Evolutionary conservation across 2,888 invertebrate genomes (phyloP).

Genomic region (Agelastica alni): DNA sequence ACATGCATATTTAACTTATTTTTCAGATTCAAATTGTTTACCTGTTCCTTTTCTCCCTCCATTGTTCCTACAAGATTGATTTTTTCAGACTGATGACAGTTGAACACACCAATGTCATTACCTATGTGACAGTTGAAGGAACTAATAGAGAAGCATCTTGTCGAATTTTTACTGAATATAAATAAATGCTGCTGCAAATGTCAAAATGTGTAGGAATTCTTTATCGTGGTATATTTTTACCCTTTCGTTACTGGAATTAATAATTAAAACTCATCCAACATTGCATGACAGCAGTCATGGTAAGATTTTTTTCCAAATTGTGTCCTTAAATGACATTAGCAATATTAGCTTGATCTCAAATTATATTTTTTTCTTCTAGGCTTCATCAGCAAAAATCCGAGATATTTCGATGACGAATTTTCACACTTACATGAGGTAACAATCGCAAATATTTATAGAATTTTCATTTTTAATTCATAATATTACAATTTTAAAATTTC

Average conservation of each 20-base stretch:
- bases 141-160: slow-evolving; percentile 18
- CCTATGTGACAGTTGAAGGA: slow-evolving; percentile 5
- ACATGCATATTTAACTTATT: too few relatives aligned
- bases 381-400: slow-evolving; percentile 72
- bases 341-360: slow-evolving; percentile 26
- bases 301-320: slow-evolving; percentile 55
- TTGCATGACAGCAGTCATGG: slow-evolving; percentile 76
- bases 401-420: slow-evolving; percentile 69
- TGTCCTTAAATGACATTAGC: slow-evolving; percentile 34
- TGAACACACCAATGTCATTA: not conserved
- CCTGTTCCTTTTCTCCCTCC: too few relatives aligned
- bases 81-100: too few relatives aligned
- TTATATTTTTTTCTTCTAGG: slow-evolving; percentile 59
- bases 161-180: slow-evolving; percentile 32
- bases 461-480: not conserved
- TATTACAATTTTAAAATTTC: too few relatives aligned
- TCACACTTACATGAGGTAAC: slow-evolving; percentile 62
- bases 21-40: too few relatives aligned
- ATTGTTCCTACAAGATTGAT: too few relatives aligned
- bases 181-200: slow-evolving; percentile 49
- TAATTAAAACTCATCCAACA: slow-evolving; percentile 70
- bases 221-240: slow-evolving; percentile 70
- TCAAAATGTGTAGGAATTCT: slow-evolving; percentile 55
- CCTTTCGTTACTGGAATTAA: slow-evolving; percentile 69
- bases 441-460: slow-evolving; percentile 4